Conservation (phyloP, 1,140 invertebrate genomes). For the Leptinotarsa undecemlineata region DNA sequence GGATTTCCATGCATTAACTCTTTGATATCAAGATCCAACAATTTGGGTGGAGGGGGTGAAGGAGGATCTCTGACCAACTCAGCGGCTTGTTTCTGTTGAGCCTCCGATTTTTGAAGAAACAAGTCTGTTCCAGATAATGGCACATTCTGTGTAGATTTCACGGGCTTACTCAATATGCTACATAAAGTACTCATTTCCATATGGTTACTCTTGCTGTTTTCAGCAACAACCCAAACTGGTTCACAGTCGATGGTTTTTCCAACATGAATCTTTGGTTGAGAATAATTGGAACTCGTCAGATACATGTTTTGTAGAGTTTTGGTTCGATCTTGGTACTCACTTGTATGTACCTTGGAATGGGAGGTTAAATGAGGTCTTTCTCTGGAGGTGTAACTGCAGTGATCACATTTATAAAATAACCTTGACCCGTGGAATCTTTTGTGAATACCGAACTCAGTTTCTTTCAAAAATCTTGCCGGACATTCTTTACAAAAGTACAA, state of each 20-base stretch:
- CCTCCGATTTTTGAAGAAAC: constrained; percentile 65
- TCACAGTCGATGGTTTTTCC: constrained; percentile 49
- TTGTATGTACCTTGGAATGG: constrained; percentile 77
- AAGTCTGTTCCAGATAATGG: constrained; percentile 67
- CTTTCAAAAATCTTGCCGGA: constrained; percentile 72
- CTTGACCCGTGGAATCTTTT: constrained; percentile 66
- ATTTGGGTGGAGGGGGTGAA: constrained; percentile 25
- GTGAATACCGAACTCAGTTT: constrained; percentile 71
- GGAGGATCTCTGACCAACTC: constrained; percentile 10
- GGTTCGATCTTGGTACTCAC: constrained; percentile 80
- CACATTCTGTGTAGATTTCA: constrained; percentile 52
- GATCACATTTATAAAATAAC: constrained; percentile 69
- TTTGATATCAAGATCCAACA: constrained; percentile 66
- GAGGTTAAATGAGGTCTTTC: constrained; percentile 71
- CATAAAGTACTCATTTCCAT: constrained; percentile 32
- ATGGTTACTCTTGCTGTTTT: constrained; percentile 49
- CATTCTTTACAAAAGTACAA: constrained; percentile 70
- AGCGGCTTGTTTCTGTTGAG: constrained; percentile 52
- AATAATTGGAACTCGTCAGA: constrained; percentile 63
- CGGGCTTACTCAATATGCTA: constrained; percentile 52
- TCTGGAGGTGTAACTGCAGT: constrained; percentile 77
- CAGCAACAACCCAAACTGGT: constrained; percentile 60
- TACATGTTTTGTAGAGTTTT: constrained; percentile 71
- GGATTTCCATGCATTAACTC: constrained; percentile 71
- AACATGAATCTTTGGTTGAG: constrained; percentile 59